These are phyloP conservation scores for Mirza zaza DNA, from an alignment of 2,113 vertebrate species.

Conservation along the genomic window DNA sequence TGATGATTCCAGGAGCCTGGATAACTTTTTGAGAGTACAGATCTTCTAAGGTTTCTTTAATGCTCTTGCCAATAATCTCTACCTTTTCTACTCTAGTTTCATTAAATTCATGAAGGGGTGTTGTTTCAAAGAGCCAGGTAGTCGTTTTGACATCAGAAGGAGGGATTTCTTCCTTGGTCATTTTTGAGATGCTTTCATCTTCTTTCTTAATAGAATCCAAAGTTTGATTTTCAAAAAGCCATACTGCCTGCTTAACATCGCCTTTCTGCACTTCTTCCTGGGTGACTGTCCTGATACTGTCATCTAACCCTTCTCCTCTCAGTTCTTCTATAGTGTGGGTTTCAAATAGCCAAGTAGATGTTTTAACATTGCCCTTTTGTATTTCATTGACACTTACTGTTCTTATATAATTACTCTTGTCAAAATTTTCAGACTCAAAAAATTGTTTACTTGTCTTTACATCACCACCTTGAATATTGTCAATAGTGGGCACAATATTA, in stretches of 20 bases:
- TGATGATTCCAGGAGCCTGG: constrained; percentile 90
- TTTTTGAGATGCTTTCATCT: constrained; percentile 79
- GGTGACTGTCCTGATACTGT: constrained; percentile 88
- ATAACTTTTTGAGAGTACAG: constrained; percentile 91
- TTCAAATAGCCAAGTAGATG: constrained; percentile 94
- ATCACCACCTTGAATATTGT: constrained; percentile 89
- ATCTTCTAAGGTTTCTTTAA: constrained; percentile 92
- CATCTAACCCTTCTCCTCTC: constrained; percentile 87
- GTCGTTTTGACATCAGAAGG: constrained; percentile 92
- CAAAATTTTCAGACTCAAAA: constrained; percentile 88
- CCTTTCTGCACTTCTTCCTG: constrained; percentile 90
- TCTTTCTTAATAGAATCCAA: constrained; percentile 90
- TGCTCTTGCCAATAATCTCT: constrained; percentile 92
- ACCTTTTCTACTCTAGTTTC: constrained; percentile 86
- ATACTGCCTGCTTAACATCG: constrained; percentile 92
- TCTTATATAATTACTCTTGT: constrained; percentile 82
- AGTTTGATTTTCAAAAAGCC: constrained; percentile 94
- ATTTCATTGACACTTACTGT: constrained; percentile 93
- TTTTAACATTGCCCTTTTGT: constrained; percentile 91
- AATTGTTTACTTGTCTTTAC: constrained; percentile 87
- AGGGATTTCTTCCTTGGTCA: constrained; percentile 87
- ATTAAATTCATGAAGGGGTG: constrained; percentile 91
- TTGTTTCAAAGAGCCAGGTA: constrained; percentile 96
- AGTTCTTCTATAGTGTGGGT: constrained; percentile 91
- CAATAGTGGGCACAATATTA: constrained; percentile 84